Base-by-base conservation (phyloP, 2,113 vertebrate genomes). In the Cololabis saira region DNA sequence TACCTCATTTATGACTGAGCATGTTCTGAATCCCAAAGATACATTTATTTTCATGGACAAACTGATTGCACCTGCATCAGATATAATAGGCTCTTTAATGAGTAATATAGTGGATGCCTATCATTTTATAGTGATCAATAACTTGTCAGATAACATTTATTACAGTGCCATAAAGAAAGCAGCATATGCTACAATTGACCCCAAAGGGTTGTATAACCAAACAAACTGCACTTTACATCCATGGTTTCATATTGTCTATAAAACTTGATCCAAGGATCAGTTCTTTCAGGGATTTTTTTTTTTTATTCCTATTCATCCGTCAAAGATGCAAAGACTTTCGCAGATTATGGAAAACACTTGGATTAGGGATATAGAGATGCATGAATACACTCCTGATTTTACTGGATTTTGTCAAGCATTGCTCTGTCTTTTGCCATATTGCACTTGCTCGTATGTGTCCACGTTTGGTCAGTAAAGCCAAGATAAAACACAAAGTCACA, bases 61-160 rank as follows among this genome's bases (percentile, higher is more conserved):
- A 11, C 49, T 71, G 77, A 89, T 74, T 68, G 67, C 68, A 44
- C 57, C 43, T 27, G 12, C 66, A 67, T 81, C 68, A 51, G 17
- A 78, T 50, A 84, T 74, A 86, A 82, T 73, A 76, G 53, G 40
- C n/a, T 69, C 8, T 59, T 62, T 81, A 84, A 85, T 80, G 66
- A 71, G 53, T 58, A 21, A 16, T 61, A 11, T 52, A 57, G 73
- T n/a, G 71, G 19, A 51, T 15, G 37, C 24, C 37, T 52, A 68
- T 84, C 42, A 50, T 54, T 81, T 79, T 65, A 77, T 75, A 69
- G 67, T 74, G 72, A 41, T 50, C 57, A 68, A 42, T 64, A 60
- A 71, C 43, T 40, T 51, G 74, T 78, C n/a, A 66, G 75, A 75
- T 78, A 68, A 85, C 64, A 45, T 63, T 62, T 12, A 55, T 47